These are phyloP conservation scores for Cephalopholis sonnerati DNA, from an alignment of 2,113 vertebrate genomes.

Conservation along the genomic window DNA sequence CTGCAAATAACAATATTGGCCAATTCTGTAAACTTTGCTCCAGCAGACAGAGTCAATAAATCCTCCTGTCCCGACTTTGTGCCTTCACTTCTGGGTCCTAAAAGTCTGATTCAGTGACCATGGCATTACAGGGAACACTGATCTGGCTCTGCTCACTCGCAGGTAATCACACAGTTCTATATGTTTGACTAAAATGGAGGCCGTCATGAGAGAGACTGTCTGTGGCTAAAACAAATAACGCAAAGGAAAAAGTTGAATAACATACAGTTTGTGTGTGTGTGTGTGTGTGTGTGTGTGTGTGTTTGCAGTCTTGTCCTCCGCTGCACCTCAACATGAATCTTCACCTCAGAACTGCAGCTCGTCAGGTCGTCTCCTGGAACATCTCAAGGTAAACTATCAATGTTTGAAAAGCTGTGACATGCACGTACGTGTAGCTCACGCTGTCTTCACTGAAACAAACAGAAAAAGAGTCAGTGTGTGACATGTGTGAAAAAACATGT, in stretches of 20 bases:
- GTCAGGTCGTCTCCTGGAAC: background rate
- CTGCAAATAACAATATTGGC: slow-evolving; percentile 24
- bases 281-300: background rate
- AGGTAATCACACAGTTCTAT: slow-evolving; percentile 31
- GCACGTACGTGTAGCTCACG: background rate
- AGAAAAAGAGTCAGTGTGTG: no score
- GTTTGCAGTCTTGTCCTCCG: slow-evolving; percentile 32
- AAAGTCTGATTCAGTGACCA: background rate
- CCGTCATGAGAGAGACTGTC: background rate
- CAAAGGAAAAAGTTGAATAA: background rate
- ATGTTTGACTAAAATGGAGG: background rate
- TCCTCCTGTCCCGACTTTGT: background rate
- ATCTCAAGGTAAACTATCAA: slow-evolving; percentile 35
- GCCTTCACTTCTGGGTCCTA: background rate
- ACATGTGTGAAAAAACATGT: background rate
- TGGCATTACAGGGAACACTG: background rate
- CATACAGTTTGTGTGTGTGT: background rate
- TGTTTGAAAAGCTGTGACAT: background rate
- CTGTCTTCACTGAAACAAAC: no score
- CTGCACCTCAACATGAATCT: background rate
- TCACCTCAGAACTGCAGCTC: background rate
- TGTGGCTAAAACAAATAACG: background rate
- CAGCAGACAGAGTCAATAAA: slow-evolving; percentile 35
- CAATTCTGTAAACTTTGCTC: slow-evolving; percentile 59
- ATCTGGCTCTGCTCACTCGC: slow-evolving; percentile 48